These are phyloP conservation scores for Brachyhypopomus gauderio DNA, from an alignment of 2,113 vertebrate species.

Conservation along the genomic window DNA sequence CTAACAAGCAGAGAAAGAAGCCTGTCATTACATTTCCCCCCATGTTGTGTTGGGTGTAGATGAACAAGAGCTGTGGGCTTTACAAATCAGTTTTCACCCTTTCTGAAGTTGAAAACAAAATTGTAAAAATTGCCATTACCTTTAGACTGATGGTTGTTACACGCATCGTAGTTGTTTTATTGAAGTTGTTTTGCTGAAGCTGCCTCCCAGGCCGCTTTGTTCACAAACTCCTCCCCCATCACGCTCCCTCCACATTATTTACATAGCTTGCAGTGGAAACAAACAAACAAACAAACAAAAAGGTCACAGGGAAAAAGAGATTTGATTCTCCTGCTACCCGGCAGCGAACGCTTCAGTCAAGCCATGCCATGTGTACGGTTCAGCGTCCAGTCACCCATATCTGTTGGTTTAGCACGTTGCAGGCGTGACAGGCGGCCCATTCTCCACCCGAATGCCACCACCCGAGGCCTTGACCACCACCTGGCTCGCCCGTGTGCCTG, in stretches of 20 bases:
- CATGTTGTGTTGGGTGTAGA: no score
- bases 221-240: conserved; percentile 16
- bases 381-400: conserved; percentile 72
- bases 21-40: no score
- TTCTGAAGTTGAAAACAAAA: no score
- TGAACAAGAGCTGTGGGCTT: no score
- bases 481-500: conserved; percentile 71
- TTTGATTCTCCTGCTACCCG: conserved; percentile 43
- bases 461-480: conserved; percentile 68
- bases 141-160: neutral
- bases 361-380: conserved; percentile 69
- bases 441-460: conserved; percentile 61
- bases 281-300: conserved; percentile 52
- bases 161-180: neutral
- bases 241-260: conserved; percentile 39
- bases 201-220: conserved; percentile 24
- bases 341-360: conserved; percentile 57
- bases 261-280: conserved; percentile 57
- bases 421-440: conserved; percentile 61
- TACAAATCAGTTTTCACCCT: no score
- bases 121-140: no score
- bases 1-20: no score
- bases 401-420: conserved; percentile 69
- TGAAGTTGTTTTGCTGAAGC: no score
- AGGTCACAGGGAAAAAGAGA: conserved; percentile 56